phyloP scores from a whole-genome alignment of 2,797 vertebrate genomes.

The Thunnus albacares region DNA sequence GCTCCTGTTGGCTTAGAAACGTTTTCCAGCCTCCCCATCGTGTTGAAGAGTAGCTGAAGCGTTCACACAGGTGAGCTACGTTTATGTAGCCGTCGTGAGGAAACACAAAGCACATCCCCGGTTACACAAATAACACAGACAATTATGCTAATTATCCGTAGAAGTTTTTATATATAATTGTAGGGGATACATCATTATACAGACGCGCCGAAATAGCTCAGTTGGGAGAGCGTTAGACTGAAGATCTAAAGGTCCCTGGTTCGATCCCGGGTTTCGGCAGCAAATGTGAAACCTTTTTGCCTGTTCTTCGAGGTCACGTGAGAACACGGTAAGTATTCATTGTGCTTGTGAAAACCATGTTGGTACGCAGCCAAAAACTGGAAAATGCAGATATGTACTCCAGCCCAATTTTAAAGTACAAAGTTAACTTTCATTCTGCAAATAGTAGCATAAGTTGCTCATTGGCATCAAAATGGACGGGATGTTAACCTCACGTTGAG shows the following conservation, averaged over 20 bases:
- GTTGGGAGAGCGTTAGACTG: constrained; percentile 82
- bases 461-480: no score
- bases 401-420: no score
- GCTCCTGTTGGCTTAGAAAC: neutral
- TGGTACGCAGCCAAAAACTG: no score
- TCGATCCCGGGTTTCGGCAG: constrained; percentile 77
- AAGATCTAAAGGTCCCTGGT: constrained; percentile 79
- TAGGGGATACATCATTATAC: rapidly evolving
- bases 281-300: no score
- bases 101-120: neutral
- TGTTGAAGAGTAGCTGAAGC: neutral
- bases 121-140: no score
- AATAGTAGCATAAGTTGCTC: neutral
- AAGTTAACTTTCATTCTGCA: no score
- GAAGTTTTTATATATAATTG: neutral
- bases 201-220: constrained; percentile 74
- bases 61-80: neutral
- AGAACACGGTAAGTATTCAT: no score
- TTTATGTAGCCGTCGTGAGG: neutral
- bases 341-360: no score
- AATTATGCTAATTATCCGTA: no score
- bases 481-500: no score
- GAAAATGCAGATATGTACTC: no score
- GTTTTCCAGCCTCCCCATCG: rapidly evolving
- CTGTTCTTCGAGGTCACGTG: no score